Percentiles rank a stretch among this genome's conserved stretches.
Conservation (phyloP, 2,888 invertebrate genomes). For the Hyposoter didymator region DNA sequence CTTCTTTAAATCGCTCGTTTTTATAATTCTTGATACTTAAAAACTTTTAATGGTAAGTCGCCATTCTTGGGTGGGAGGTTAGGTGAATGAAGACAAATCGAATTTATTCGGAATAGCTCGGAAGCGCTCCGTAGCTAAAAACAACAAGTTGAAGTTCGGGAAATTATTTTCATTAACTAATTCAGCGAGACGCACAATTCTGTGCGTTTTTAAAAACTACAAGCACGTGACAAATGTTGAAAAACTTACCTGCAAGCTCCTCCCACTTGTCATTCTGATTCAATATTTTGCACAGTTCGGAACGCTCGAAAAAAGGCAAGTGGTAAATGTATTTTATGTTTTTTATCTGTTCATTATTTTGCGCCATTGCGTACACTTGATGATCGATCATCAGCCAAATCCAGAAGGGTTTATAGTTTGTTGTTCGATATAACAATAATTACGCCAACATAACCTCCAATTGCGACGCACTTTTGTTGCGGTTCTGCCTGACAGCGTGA, state of each 20-base stretch:
- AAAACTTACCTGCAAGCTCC: constrained; percentile 87
- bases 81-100: not conserved
- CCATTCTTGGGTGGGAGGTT: not conserved
- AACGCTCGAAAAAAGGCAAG: constrained; percentile 89
- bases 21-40: not conserved
- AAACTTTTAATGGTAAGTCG: not conserved
- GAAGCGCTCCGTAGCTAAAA: not conserved
- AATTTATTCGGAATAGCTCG: not conserved
- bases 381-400: not conserved
- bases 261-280: constrained; percentile 93
- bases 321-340: constrained; percentile 88
- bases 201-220: not conserved
- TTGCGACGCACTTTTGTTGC: not conserved
- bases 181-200: not conserved
- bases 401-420: not conserved
- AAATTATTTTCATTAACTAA: not conserved
- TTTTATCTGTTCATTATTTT: constrained; percentile 26
- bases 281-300: constrained; percentile 90
- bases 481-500: too few species aligned
- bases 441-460: constrained; percentile 16
- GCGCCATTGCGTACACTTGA: not conserved
- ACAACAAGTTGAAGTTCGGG: not conserved
- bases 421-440: not conserved
- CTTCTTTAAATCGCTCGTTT: not conserved
- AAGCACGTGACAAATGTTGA: not conserved